Percentiles rank a stretch among this genome's conserved stretches.
phyloP scores from a whole-genome alignment of 2,797 vertebrate species.

The Melanotaenia maccullochi region DNA sequence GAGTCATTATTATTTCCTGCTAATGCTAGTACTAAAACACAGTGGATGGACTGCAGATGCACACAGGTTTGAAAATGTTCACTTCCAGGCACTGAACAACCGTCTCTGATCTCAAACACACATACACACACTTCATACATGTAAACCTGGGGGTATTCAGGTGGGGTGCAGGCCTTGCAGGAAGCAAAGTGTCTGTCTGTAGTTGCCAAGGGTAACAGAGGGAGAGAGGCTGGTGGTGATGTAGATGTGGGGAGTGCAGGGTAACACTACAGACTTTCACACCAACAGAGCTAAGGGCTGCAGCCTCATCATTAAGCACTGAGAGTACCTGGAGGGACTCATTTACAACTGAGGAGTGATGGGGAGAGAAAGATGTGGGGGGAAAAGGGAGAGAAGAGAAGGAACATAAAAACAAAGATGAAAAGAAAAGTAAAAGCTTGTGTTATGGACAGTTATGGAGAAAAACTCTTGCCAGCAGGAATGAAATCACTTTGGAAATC shows the following conservation, averaged over 20 bases:
- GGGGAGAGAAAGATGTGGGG: not conserved
- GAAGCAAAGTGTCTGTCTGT: constrained; percentile 66
- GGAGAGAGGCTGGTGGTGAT: constrained; percentile 31
- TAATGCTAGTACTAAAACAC: constrained; percentile 55
- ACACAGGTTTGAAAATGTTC: constrained; percentile 18
- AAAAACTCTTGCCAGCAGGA: not conserved
- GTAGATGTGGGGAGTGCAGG: constrained; percentile 29
- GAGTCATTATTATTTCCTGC: constrained; percentile 61
- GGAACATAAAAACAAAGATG: not conserved
- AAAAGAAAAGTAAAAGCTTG: not conserved
- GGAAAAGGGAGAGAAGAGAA: not conserved
- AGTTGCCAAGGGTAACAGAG: constrained; percentile 80
- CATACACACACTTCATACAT: constrained; percentile 23
- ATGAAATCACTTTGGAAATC: constrained; percentile 23
- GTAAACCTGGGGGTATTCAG: constrained; percentile 28
- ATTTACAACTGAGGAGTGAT: constrained; percentile 26
- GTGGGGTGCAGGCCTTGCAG: constrained; percentile 35
- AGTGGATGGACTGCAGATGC: constrained; percentile 1
- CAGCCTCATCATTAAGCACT: constrained; percentile 51
- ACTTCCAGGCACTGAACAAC: constrained; percentile 9
- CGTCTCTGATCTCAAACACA: constrained; percentile 1
- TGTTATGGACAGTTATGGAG: not conserved
- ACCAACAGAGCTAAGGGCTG: constrained; percentile 52
- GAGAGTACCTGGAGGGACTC: constrained; percentile 61
- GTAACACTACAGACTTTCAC: constrained; percentile 49